Conservation (phyloP, 2,113 vertebrate genomes). For the Meles meles region DNA sequence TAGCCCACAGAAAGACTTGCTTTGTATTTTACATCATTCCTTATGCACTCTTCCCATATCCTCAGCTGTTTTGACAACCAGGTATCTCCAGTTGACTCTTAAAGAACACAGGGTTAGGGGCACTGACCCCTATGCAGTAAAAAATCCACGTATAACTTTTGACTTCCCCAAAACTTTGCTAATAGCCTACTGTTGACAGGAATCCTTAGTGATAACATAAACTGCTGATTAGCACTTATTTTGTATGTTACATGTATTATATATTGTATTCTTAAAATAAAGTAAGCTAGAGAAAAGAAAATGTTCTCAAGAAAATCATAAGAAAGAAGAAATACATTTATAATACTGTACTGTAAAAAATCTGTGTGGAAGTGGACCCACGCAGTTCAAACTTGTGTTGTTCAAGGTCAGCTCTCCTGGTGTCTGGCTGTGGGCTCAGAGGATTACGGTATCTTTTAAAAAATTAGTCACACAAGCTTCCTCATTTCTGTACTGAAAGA, state of each 20-base stretch:
- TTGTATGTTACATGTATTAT: not conserved
- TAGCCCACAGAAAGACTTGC: not conserved
- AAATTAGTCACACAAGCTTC: not conserved
- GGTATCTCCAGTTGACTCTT: not conserved
- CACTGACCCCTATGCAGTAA: not conserved
- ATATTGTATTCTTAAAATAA: not conserved
- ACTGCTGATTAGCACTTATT: not conserved
- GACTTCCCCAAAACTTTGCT: not conserved
- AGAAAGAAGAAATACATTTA: not conserved
- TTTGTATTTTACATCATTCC: not conserved
- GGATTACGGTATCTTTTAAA: constrained; percentile 22
- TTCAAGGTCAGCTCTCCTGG: not conserved
- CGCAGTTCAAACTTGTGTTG: not conserved
- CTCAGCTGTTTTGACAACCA: not conserved
- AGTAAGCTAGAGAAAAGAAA: not conserved
- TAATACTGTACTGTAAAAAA: not conserved
- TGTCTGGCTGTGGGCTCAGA: not conserved
- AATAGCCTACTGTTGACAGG: not conserved
- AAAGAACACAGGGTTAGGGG: not conserved
- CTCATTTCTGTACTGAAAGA: not conserved
- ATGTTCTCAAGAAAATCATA: not conserved
- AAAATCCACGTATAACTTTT: not conserved
- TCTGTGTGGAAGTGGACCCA: not conserved
- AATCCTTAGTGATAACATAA: not conserved
- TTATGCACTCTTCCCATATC: not conserved